Conservation (phyloP, 2,113 vertebrate species). For the Dissostichus mawsoni region DNA sequence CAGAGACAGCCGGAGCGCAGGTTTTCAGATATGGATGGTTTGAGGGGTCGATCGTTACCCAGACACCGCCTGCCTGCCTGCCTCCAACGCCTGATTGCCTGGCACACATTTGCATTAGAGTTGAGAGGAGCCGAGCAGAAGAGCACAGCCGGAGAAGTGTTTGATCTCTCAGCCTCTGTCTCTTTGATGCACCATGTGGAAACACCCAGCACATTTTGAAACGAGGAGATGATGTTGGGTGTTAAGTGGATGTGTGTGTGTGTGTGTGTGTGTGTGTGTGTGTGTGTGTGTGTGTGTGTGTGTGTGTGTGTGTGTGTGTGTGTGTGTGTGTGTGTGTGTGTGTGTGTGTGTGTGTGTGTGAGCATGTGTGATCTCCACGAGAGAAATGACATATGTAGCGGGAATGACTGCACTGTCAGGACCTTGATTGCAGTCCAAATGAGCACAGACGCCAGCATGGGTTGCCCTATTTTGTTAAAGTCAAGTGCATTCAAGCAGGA, state of each 20-base stretch:
- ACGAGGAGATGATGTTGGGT: slow-evolving; percentile 51
- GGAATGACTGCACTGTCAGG: slow-evolving; percentile 50
- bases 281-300: background rate
- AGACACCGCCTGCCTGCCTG: slow-evolving; percentile 40
- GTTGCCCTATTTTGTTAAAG: slow-evolving; percentile 63
- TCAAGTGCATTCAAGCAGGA: slow-evolving; percentile 57
- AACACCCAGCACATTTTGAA: slow-evolving; percentile 67
- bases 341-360: slow-evolving; percentile 18
- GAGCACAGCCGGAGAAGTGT: slow-evolving; percentile 62
- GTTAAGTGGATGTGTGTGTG: slow-evolving; percentile 39
- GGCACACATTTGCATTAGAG: slow-evolving; percentile 67
- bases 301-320: background rate
- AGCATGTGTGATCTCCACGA: background rate
- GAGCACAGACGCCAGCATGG: slow-evolving; percentile 27
- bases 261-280: background rate
- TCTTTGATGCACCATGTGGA: slow-evolving; percentile 75
- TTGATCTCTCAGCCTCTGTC: slow-evolving; percentile 71
- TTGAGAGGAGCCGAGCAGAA: slow-evolving; percentile 56
- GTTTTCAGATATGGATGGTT: slow-evolving; percentile 54
- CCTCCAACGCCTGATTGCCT: slow-evolving; percentile 62
- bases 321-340: slow-evolving; percentile 14
- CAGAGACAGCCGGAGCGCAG: slow-evolving; percentile 27
- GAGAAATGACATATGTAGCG: slow-evolving; percentile 16
- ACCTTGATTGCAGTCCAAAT: slow-evolving; percentile 50
- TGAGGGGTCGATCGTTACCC: slow-evolving; percentile 53